Percentiles rank a stretch among this genome's conserved stretches.
Conservation (phyloP, 2,113 vertebrate genomes). For the Smithornis capensis region DNA sequence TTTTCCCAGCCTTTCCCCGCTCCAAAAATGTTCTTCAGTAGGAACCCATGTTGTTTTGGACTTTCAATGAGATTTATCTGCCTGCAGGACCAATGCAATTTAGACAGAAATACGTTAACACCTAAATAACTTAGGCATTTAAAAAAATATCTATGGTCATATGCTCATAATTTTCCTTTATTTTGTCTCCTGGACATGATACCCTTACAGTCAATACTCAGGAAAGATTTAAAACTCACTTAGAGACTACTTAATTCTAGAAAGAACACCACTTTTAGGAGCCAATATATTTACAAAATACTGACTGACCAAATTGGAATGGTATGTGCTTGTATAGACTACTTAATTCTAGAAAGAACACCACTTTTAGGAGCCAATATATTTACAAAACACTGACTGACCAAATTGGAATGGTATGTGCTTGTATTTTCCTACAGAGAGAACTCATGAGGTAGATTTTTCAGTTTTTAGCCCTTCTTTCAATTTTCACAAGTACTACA, state of each 20-base stretch:
- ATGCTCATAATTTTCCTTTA: background rate
- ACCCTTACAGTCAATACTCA: background rate
- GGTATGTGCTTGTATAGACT: background rate
- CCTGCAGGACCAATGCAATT: background rate
- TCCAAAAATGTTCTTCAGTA: background rate
- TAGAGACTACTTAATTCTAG: background rate
- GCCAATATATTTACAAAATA: background rate
- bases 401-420: background rate
- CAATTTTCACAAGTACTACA: background rate
- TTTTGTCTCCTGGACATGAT: background rate
- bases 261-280: background rate
- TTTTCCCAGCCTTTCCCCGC: accelerated
- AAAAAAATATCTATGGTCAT: background rate
- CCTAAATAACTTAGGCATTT: background rate
- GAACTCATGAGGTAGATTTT: background rate
- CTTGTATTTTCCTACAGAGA: background rate
- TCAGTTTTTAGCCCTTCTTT: background rate
- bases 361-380: too few relatives aligned
- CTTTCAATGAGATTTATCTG: background rate
- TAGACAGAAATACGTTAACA: background rate
- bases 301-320: background rate
- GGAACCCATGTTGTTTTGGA: background rate
- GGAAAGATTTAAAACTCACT: background rate
- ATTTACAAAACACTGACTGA: background rate
- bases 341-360: too few relatives aligned